Base-by-base conservation (phyloP, 1,140 invertebrate species). In the Aphaenogaster ashmeadi region DNA sequence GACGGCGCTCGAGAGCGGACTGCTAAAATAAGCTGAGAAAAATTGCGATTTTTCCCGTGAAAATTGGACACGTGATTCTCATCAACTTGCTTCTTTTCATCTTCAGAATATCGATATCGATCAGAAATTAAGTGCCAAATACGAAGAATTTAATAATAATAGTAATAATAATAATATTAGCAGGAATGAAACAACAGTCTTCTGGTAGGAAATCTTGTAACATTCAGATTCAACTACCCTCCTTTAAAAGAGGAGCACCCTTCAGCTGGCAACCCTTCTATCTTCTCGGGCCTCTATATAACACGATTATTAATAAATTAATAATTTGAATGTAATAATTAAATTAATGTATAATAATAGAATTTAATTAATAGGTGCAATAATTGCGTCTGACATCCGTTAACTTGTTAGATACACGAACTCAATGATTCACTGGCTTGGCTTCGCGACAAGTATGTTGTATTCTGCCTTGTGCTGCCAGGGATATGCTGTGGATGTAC, bases 391-490 rank as follows among this genome's bases (percentile, higher is more conserved):
- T n/a, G 36, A 81, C 27, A 54, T 71, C 36, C 50, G 44, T 71
- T 41, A 15, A 75, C 15, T 78, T 27, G 27, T 27, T 47, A n/a
- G 3, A 47, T 78, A 74, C 78, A 84, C 75, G 83, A 88, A 89
- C 52, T 89, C 56, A 88, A 83, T 90, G 90, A 88, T 84, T 91
- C 80, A 91, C 56, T 71, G 41, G 69, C 18, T 88, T 91, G 88
- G 91, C 88, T 38, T 62, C 11, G 64, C 78, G 87, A 87, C 90
- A 90, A 71, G 5, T 52, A 36, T 27, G 75, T 83, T 74, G 83
- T 47, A 69, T 54, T 44, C 50, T 58, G 44, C 69, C 41, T 41
- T 21, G 50, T 27, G 36, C 27, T 27, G 64, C 38, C 74, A 72
- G 38, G 47, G 27, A 50, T 47, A 33, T 41, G 21, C 21, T 47